Evolutionary conservation across 2,113 vertebrate species (phyloP), one percentile per base, ranked within the genome.

Genomic region (Rhynchomys soricoides): DNA sequence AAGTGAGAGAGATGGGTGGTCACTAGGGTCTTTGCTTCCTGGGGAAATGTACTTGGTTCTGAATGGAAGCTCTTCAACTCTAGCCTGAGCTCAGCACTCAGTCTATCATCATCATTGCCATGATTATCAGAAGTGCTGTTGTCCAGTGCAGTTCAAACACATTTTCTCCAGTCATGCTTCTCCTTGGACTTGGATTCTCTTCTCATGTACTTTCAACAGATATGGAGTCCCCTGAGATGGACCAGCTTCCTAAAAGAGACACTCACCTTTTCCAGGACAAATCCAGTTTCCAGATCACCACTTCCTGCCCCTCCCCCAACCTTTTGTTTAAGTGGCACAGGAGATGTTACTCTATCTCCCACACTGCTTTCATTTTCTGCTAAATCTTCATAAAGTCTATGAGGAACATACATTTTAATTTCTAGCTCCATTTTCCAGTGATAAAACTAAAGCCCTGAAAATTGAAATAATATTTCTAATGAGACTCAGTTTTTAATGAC

Each of bases 391-490:
- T 26, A 45, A 45, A 92, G 70, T 62, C 57, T 75, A n/a, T 34
- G 43, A 66, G 8, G 48, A 19, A 1, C 34, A 4, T 64, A 48
- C 26, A 64, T 59, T 85, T 40, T 91, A 4, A 1, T 50, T 94
- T 73, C 2, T 64, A 11, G 24, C 37, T 34, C 70, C 34, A 71
- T 75, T 94, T 96, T 86, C 34, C 64, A 95, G 77, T 93, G 50
- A 92, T 9, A 64, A 94, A 74, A 89, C 34, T 55, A 50, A 93
- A 86, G 13, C 70, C 55, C 48, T n/a, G 21, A 89, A 68, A 86
- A 3, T 2, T 37, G 31, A 71, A 21, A 29, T 26, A 22, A 40
- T 8, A 40, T 93, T 82, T 70, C 71, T 68, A n/a, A 12, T 37
- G 29, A 40, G 52, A 45, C 26, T 9, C 17, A 79, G 77, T 26